Conservation (phyloP, 2,797 vertebrate genomes). For the Notamacropus eugenii region DNA sequence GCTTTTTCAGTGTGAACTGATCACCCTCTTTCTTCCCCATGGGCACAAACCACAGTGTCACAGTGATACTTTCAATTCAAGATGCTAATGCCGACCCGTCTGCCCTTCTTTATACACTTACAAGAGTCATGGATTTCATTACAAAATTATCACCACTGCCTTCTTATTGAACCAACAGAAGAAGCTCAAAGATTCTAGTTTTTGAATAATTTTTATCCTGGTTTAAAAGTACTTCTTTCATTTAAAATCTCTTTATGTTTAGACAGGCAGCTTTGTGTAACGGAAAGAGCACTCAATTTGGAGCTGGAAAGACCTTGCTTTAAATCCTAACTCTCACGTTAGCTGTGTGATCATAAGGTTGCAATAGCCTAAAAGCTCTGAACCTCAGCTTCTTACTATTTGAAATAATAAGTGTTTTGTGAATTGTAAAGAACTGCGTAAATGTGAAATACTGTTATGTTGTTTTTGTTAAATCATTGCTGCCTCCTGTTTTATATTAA, state of each 20-base stretch:
- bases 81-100: neutral
- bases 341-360: neutral
- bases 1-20: neutral
- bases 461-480: neutral
- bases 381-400: neutral
- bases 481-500: neutral
- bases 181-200: neutral
- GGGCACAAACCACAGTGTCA: neutral
- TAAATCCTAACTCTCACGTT: neutral
- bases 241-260: neutral
- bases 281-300: neutral
- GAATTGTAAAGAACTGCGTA: neutral
- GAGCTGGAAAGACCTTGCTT: neutral
- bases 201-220: neutral
- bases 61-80: fast-evolving
- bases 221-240: neutral
- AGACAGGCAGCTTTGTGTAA: neutral
- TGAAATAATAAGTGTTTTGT: neutral
- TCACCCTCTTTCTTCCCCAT: neutral
- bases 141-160: neutral
- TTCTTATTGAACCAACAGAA: neutral
- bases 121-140: too few relatives aligned
- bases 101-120: neutral
- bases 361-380: neutral
- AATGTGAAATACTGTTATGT: neutral